Evolutionary conservation across 2,888 invertebrate species (phyloP).

Genomic region (Cataglyphis altisquamis): DNA sequence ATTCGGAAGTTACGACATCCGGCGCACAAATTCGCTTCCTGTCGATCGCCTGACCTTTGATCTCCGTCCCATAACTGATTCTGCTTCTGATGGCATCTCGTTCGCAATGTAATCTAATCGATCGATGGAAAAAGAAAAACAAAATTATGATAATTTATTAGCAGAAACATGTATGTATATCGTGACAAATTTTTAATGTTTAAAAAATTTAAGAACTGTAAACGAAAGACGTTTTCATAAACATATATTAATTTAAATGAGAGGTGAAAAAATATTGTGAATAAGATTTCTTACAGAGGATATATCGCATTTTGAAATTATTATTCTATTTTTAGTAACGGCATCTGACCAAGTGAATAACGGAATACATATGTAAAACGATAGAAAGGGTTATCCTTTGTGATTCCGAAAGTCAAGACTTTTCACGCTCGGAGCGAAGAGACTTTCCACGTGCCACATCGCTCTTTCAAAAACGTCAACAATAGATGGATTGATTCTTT

Average conservation of each 20-base stretch:
- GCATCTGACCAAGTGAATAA: neutral
- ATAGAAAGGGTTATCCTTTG: slow-evolving; percentile 20
- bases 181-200: neutral
- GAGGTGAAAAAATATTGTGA: neutral
- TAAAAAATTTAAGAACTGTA: neutral
- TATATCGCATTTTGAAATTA: neutral
- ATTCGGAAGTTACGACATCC: slow-evolving; percentile 84
- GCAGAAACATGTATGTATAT: neutral
- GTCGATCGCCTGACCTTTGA: slow-evolving; percentile 72
- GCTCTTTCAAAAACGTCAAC: slow-evolving; percentile 52
- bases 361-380: slow-evolving; percentile 15
- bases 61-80: slow-evolving; percentile 54
- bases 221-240: neutral
- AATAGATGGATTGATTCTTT: slow-evolving; percentile 73
- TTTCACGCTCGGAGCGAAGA: slow-evolving; percentile 27
- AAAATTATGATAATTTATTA: neutral
- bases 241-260: neutral
- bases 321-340: slow-evolving; percentile 1
- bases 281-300: neutral
- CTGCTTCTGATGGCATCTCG: slow-evolving; percentile 62
- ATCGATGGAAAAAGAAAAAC: slow-evolving; percentile 16
- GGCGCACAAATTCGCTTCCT: slow-evolving; percentile 79
- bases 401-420: slow-evolving; percentile 21
- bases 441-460: slow-evolving; percentile 31
- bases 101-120: slow-evolving; percentile 44